Conservation (phyloP, 2,797 vertebrate species). For the Hydrolagus colliei region DNA sequence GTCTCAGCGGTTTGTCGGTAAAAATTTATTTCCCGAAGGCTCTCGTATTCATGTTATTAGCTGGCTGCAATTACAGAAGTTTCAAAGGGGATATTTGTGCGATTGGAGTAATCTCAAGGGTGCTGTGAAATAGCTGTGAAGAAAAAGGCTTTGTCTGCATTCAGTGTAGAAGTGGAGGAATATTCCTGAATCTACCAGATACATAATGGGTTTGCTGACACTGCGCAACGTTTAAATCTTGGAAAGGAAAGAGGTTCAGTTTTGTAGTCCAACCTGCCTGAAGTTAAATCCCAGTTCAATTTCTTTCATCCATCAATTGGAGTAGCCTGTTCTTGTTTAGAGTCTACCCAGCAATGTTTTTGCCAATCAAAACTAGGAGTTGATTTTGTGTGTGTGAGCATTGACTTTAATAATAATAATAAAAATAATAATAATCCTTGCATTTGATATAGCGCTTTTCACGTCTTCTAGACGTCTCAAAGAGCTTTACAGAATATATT, state of each 20-base stretch:
- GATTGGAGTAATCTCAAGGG: neutral
- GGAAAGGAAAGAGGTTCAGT: neutral
- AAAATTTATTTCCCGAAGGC: neutral
- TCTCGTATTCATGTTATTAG: neutral
- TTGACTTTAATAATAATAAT: no score
- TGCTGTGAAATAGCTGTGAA: neutral
- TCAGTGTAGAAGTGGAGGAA: constrained; percentile 27
- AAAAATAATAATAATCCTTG: no score
- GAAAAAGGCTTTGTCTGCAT: neutral
- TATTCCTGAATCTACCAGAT: constrained; percentile 41
- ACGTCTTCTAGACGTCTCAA: no score
- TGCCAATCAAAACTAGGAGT: no score
- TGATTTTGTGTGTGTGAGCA: no score
- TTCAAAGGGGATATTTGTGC: neutral
- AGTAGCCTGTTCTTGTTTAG: neutral
- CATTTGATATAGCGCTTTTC: no score
- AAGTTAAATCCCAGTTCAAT: neutral
- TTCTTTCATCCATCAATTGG: neutral
- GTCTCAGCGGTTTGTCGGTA: neutral
- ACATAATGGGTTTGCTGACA: constrained; percentile 43
- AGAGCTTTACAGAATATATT: no score
- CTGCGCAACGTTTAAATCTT: constrained; percentile 35
- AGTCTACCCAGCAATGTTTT: neutral
- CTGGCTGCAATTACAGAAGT: neutral
- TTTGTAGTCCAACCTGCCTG: neutral